Percentiles rank a stretch among this genome's conserved stretches.
These are phyloP conservation scores for Cantharis nigra DNA, from an alignment of 2,888 invertebrate species.

Conservation along the genomic window DNA sequence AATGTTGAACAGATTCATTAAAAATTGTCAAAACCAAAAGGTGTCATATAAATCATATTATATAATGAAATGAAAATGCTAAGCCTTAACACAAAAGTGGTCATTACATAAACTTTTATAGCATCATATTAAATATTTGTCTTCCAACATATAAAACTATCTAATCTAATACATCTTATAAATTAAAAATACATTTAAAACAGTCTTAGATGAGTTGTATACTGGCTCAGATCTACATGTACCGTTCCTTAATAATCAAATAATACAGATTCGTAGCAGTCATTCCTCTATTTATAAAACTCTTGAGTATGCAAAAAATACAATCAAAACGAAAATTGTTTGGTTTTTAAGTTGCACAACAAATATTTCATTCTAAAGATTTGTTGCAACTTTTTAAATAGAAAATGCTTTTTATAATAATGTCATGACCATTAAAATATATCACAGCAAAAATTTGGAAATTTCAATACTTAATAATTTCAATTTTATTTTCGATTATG, in stretches of 20 bases:
- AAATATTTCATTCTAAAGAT: background rate
- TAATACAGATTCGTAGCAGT: conserved; percentile 29
- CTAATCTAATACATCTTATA: conserved; percentile 17
- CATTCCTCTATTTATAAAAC: conserved; percentile 12
- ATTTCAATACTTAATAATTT: conserved; percentile 23
- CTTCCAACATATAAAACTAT: conserved; percentile 23
- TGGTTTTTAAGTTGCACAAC: background rate
- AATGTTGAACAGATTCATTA: conserved; percentile 8
- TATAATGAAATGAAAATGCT: conserved; percentile 11
- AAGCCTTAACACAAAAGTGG: conserved; percentile 18
- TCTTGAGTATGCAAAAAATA: background rate
- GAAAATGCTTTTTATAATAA: conserved; percentile 17
- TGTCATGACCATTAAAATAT: conserved; percentile 42
- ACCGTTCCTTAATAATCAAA: conserved; percentile 28
- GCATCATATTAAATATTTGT: conserved; percentile 15
- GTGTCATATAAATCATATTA: background rate
- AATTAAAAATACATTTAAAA: conserved; percentile 38
- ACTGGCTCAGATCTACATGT: conserved; percentile 46
- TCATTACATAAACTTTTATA: conserved; percentile 3
- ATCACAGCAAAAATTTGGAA: conserved; percentile 49
- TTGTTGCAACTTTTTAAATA: background rate
- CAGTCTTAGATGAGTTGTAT: conserved; percentile 45
- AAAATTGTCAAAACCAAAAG: background rate
- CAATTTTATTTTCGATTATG: conserved; percentile 34
- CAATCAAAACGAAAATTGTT: background rate